Conservation (phyloP, 30 jellyfish, hydroid and myxozoan genomes). For the Turritopsis rubra region DNA sequence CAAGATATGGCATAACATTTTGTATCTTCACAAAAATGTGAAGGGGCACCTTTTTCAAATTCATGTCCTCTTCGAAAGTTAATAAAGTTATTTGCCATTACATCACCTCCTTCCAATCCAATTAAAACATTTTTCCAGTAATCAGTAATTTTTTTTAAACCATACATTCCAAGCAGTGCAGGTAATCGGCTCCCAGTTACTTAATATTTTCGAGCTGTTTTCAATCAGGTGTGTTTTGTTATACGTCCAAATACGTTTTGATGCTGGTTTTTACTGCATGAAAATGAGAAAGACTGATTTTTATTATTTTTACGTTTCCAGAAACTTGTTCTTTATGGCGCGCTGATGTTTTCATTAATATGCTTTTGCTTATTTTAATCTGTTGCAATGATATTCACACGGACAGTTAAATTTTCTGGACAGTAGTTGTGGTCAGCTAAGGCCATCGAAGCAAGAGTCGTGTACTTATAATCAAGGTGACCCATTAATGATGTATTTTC, state of each 20-base stretch:
- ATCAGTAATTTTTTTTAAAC: conserved; percentile 4
- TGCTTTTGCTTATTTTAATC: background rate
- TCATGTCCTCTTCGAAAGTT: conserved; percentile 22
- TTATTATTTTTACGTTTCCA: no score
- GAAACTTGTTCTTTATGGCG: background rate
- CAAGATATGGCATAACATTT: background rate
- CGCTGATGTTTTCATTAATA: background rate
- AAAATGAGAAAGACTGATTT: background rate
- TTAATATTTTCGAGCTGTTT: conserved; percentile 8
- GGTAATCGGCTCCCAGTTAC: conserved; percentile 35
- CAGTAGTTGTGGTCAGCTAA: conserved; percentile 14
- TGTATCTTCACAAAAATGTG: conserved; percentile 8
- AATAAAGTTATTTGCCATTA: background rate
- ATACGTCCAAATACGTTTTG: background rate
- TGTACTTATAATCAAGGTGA: background rate
- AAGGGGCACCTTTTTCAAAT: conserved; percentile 23
- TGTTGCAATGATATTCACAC: background rate
- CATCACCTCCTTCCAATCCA: conserved; percentile 20
- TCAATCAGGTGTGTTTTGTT: conserved; percentile 7
- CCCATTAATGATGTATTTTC: background rate
- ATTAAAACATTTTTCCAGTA: conserved; percentile 12
- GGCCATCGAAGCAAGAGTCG: background rate
- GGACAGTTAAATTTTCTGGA: background rate
- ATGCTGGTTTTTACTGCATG: background rate
- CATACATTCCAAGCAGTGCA: conserved; percentile 22